Evolutionary conservation across 2,113 vertebrate species (phyloP).

Genomic region (Leucopsar rothschildi): DNA sequence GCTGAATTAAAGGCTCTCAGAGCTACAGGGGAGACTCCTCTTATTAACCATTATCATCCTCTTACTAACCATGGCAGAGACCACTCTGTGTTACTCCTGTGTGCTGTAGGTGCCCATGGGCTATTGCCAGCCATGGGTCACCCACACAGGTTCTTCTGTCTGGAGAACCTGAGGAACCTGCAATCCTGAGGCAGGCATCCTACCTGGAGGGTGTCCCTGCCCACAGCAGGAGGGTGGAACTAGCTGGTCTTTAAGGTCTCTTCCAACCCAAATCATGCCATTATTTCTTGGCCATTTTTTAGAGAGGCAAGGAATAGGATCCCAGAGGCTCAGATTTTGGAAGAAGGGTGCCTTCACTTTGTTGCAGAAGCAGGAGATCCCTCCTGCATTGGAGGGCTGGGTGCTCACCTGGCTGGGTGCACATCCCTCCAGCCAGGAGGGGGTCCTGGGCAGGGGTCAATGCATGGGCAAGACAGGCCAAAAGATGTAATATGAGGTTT

Average conservation of each 20-base stretch:
- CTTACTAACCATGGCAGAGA: neutral
- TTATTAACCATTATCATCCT: neutral
- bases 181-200: neutral
- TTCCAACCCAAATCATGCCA: neutral
- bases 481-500: neutral
- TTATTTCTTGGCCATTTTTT: neutral
- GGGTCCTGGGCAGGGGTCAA: neutral
- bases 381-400: neutral
- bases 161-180: neutral
- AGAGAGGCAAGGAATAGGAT: neutral
- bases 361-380: neutral
- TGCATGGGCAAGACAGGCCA: neutral
- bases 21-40: neutral
- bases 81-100: neutral
- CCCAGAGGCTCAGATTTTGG: neutral
- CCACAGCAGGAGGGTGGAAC: neutral
- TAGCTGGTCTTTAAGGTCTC: neutral
- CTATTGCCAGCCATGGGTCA: neutral
- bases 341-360: accelerated
- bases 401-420: neutral
- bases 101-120: neutral
- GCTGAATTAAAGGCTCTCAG: neutral
- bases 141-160: neutral
- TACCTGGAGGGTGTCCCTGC: too few species aligned
- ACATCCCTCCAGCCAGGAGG: accelerated